Percentiles rank a stretch among this genome's conserved stretches.
Conservation (phyloP, 2,888 invertebrate species). For the Drosophila vallismaia region DNA sequence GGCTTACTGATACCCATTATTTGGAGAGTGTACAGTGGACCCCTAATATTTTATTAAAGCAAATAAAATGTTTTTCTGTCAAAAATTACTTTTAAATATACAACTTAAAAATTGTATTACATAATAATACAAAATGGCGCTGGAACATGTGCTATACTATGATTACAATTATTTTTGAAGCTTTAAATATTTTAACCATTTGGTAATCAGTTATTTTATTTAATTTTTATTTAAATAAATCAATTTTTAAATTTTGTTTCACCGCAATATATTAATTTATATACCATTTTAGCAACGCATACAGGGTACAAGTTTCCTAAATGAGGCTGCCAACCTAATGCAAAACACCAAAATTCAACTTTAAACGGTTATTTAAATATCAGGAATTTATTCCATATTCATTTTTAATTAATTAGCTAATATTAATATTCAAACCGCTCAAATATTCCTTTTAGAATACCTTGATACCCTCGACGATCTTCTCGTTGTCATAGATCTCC, state of each 20-base stretch:
- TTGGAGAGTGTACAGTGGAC: neutral
- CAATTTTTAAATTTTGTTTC: neutral
- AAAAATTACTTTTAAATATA: neutral
- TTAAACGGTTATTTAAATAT: constrained; percentile 23
- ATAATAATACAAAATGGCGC: too few relatives aligned
- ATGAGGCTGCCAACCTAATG: constrained; percentile 12
- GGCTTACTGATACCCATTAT: neutral
- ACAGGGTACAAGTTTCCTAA: neutral
- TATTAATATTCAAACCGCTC: neutral
- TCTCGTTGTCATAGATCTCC: constrained; percentile 58
- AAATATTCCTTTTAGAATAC: neutral
- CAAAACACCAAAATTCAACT: neutral
- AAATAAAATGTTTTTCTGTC: too few relatives aligned
- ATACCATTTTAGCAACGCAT: too few relatives aligned
- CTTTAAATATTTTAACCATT: too few relatives aligned
- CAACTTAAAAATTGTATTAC: too few relatives aligned
- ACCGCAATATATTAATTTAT: too few relatives aligned
- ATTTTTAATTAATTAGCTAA: neutral
- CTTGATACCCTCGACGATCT: constrained; percentile 33
- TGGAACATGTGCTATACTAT: too few relatives aligned
- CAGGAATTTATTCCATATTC: constrained; percentile 28
- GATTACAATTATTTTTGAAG: too few relatives aligned
- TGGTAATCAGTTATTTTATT: too few relatives aligned
- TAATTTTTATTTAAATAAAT: neutral
- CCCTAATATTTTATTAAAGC: too few relatives aligned